Evolutionary conservation across 2,797 vertebrate species (phyloP).

Genomic region (Manis javanica): DNA sequence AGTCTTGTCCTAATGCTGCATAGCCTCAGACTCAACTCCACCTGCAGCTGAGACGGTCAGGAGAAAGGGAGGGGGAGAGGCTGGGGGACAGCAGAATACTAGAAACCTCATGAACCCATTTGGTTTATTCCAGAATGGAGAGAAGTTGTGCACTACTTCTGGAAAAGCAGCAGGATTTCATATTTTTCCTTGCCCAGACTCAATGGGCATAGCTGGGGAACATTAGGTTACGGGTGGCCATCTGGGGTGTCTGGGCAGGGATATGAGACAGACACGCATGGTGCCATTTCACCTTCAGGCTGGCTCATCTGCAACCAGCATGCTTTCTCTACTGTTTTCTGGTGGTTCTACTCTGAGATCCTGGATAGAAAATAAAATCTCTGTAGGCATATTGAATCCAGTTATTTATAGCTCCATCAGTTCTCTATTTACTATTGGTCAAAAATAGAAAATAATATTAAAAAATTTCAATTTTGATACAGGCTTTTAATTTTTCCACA

Average conservation of each 20-base stretch:
- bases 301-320: not conserved
- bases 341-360: not conserved
- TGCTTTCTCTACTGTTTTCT: not conserved
- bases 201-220: not conserved
- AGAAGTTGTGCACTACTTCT: not conserved
- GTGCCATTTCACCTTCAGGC: not conserved
- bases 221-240: not conserved
- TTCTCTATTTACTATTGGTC: conserved; percentile 36
- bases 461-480: conserved; percentile 50
- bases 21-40: too few relatives aligned
- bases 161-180: not conserved
- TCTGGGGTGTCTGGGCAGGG: not conserved
- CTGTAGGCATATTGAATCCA: not conserved
- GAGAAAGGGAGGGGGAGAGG: not conserved
- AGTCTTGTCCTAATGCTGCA: not conserved
- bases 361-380: not conserved
- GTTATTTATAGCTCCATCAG: not conserved
- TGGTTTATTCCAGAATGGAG: not conserved
- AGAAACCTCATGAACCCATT: not conserved
- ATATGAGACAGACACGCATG: not conserved
- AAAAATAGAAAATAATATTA: conserved; percentile 54
- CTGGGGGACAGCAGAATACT: not conserved
- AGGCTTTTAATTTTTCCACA: not conserved
- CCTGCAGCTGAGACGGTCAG: not conserved
- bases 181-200: not conserved